A percentile compares a stretch with the other conserved stretches of the same genome.
Evolutionary conservation across 2,888 invertebrate genomes (phyloP).

Genomic region (Mythimna vitellina): DNA sequence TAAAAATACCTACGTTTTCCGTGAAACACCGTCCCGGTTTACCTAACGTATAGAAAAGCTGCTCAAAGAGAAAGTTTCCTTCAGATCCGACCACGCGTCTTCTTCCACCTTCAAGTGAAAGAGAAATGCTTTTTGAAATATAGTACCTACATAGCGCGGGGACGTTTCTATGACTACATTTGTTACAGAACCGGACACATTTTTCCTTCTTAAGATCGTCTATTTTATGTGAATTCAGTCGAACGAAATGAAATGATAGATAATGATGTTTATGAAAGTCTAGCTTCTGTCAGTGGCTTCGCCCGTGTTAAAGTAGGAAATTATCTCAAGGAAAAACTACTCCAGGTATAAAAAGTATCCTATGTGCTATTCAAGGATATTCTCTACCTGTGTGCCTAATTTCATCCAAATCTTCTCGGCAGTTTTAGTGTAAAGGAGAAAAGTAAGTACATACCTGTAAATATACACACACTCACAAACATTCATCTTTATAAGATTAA

Average conservation of each 20-base stretch:
- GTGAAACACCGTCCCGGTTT: slow-evolving; percentile 22
- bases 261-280: not conserved
- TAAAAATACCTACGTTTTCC: slow-evolving; percentile 36
- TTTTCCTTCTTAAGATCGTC: slow-evolving; percentile 23
- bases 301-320: too few relatives aligned
- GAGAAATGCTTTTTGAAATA: slow-evolving; percentile 42
- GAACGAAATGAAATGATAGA: slow-evolving; percentile 3
- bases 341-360: too few relatives aligned
- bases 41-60: slow-evolving; percentile 45
- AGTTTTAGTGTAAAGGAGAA: too few relatives aligned
- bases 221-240: slow-evolving; percentile 13
- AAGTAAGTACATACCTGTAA: too few relatives aligned
- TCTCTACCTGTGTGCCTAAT: too few relatives aligned
- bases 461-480: too few relatives aligned
- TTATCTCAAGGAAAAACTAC: too few relatives aligned
- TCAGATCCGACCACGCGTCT: slow-evolving; percentile 48
- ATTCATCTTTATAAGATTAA: too few relatives aligned
- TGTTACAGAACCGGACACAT: slow-evolving; percentile 17
- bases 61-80: slow-evolving; percentile 46
- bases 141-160: slow-evolving; percentile 13
- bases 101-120: slow-evolving; percentile 39
- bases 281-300: not conserved
- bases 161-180: slow-evolving; percentile 45
- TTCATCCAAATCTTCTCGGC: too few relatives aligned
- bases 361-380: too few relatives aligned